Percentiles rank a stretch among this genome's conserved stretches.
Evolutionary conservation across 2,797 vertebrate genomes (phyloP).

Genomic region (Cephalopachus bancanus): DNA sequence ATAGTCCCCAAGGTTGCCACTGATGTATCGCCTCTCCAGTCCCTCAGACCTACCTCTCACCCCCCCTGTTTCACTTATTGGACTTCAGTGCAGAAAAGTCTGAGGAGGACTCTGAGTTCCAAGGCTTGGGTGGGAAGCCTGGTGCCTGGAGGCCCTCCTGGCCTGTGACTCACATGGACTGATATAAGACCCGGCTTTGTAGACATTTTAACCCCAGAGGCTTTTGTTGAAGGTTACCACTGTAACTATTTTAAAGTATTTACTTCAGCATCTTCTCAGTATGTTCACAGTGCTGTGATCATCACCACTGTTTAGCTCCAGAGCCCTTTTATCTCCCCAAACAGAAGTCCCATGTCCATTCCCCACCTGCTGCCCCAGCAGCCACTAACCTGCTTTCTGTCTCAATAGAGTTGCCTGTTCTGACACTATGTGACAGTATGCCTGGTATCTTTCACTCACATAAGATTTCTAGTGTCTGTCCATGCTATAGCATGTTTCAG

Average conservation of each 20-base stretch:
- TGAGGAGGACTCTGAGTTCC: neutral
- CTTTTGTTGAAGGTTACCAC: neutral
- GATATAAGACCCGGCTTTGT: neutral
- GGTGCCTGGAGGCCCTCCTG: neutral
- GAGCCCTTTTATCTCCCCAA: neutral
- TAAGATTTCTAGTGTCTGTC: too few species aligned
- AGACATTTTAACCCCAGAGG: neutral
- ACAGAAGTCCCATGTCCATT: fast-evolving
- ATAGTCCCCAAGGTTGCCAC: too few species aligned
- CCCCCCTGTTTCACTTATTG: neutral
- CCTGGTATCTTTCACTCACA: neutral
- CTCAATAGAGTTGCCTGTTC: too few species aligned
- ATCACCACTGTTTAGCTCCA: neutral
- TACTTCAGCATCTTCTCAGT: neutral
- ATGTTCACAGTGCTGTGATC: fast-evolving
- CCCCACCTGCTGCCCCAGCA: fast-evolving
- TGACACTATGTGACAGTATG: too few species aligned
- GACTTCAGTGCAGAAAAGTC: neutral
- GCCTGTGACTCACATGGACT: neutral
- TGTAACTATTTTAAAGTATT: neutral
- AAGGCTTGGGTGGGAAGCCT: neutral
- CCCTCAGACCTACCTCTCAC: neutral
- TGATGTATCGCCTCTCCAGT: too few species aligned
- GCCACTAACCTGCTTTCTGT: fast-evolving
- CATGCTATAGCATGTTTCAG: fast-evolving